phyloP scores from a whole-genome alignment of 1,140 invertebrate species.

The Aricia agestis region DNA sequence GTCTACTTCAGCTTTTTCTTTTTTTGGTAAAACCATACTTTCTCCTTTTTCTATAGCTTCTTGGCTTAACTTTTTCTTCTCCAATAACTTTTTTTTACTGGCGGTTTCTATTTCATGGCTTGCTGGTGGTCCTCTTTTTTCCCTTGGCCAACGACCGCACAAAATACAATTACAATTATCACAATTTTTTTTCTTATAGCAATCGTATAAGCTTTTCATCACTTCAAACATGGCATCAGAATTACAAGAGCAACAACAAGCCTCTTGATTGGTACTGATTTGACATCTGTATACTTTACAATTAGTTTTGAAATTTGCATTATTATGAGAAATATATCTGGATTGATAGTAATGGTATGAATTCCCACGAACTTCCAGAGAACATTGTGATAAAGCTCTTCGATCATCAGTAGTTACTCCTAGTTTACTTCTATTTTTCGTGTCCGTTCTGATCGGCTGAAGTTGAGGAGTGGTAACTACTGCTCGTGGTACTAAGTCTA shows the following conservation, averaged over 20 bases:
- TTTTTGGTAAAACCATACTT: background rate
- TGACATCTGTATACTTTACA: slow-evolving; percentile 47
- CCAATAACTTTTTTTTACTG: too few relatives aligned
- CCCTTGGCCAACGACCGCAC: slow-evolving; percentile 44
- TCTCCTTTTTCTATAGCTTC: background rate
- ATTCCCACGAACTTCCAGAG: background rate
- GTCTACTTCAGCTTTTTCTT: background rate
- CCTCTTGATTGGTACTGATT: slow-evolving; percentile 42
- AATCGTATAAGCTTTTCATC: slow-evolving; percentile 58
- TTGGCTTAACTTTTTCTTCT: background rate
- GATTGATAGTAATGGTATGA: background rate
- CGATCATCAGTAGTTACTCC: background rate
- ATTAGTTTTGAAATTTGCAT: background rate
- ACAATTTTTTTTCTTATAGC: slow-evolving; percentile 60
- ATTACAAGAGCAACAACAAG: slow-evolving; percentile 54
- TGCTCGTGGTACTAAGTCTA: background rate
- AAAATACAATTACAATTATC: slow-evolving; percentile 55
- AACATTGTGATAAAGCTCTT: background rate
- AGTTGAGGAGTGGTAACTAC: background rate
- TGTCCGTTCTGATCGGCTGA: background rate
- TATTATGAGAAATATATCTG: background rate
- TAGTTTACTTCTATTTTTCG: background rate
- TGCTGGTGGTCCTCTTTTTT: slow-evolving; percentile 28
- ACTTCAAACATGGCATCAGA: slow-evolving; percentile 62
- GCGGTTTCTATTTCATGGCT: too few relatives aligned